These are phyloP conservation scores for Ornithorhynchus anatinus DNA, from an alignment of 2,113 vertebrate genomes.

Conservation along the genomic window DNA sequence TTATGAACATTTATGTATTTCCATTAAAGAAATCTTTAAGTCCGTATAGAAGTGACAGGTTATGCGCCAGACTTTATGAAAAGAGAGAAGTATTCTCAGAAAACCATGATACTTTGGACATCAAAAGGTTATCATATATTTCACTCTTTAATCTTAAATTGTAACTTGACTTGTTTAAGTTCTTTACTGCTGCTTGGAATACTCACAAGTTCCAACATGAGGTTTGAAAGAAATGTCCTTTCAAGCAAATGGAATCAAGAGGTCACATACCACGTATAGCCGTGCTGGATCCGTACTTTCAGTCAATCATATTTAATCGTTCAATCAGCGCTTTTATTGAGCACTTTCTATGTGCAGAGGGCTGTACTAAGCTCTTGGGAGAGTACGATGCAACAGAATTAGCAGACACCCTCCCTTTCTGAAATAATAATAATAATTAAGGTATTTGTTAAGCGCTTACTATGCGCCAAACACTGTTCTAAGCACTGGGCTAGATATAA, in stretches of 20 bases:
- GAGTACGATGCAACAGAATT: too few species aligned
- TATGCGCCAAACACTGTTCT: too few species aligned
- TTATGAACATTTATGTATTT: not conserved
- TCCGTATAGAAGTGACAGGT: not conserved
- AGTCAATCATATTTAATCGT: too few species aligned
- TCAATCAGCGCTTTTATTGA: too few species aligned
- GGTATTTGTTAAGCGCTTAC: too few species aligned
- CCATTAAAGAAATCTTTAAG: not conserved
- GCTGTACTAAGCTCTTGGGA: too few species aligned
- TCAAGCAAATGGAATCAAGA: not conserved
- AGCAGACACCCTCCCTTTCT: too few species aligned
- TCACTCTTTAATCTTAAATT: conserved; percentile 4
- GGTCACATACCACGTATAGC: not conserved
- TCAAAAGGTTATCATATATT: not conserved
- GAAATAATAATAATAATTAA: too few species aligned
- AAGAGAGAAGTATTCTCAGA: not conserved
- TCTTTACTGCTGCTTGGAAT: not conserved
- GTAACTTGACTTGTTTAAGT: not conserved
- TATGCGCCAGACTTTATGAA: not conserved
- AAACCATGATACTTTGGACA: not conserved
- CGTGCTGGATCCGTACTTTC: too few species aligned
- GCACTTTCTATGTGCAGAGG: too few species aligned
- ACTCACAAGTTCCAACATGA: not conserved
- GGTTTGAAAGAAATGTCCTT: not conserved
- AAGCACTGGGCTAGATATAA: too few species aligned